Evolutionary conservation across 2,888 invertebrate species (phyloP), one percentile per base, ranked within the genome.

Genomic region (Gnatocerus cornutus): DNA sequence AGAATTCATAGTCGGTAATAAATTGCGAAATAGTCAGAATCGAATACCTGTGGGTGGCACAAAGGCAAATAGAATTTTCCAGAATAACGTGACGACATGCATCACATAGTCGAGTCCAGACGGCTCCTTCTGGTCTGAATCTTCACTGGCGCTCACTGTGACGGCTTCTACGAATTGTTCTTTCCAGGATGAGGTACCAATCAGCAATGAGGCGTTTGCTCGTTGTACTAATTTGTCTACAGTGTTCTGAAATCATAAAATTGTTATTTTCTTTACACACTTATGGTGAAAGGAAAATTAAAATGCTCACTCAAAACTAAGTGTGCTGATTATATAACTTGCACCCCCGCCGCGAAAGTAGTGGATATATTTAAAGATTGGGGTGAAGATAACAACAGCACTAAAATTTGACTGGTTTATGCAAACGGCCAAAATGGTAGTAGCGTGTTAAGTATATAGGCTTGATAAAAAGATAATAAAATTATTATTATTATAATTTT

Each of bases 161-260:
- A 99, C 87, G 39, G 99, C 99, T 86, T 99, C 99, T 80, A 94
- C 88, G 84, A 99, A 99, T 86, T 99, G 99, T 82, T 99, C 99
- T 84, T 94, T 95, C 99, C 99, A 99, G 0, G 98, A 97, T n/a
- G 97, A 97, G 12, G 99, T 98, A 70, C 99, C 93, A 76, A 94
- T 91, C 73, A 98, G 90, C 73, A 98, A 89, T 12, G 98, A 97
- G 46, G 97, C 94, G 85, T 98, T 98, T 72, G 98, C 97, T 83
- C 97, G 92, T 88, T 98, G 97, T 76, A 99, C 94, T 85, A 99
- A 89, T 86, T 98, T 98, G 87, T 99, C 99, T 71, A 99, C 99
- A 43, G 97, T 97, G 84, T 95, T 97, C 95, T 97, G 88, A 29
- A 65, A 65, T 13, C 30, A 7, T 13, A 59, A 21, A 29, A 37